A percentile compares a stretch with the other conserved stretches of the same genome.
Evolutionary conservation across 1,140 invertebrate genomes (phyloP).

Genomic region (Drosophila pandora): DNA sequence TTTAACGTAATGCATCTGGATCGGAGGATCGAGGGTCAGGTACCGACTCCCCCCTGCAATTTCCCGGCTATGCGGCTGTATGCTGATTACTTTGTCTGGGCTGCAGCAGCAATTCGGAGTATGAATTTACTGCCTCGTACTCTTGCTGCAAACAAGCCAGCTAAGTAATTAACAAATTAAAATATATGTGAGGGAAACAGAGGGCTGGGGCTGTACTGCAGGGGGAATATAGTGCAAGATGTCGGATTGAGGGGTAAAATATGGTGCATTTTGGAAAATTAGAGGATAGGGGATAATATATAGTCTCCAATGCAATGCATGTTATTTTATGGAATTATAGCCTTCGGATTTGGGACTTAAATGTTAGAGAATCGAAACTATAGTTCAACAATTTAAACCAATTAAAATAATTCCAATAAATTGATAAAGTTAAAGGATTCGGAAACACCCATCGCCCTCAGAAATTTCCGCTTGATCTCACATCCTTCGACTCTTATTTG

Average conservation of each 20-base stretch:
- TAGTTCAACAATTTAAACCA: background rate
- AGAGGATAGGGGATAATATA: background rate
- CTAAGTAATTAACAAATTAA: constrained; percentile 81
- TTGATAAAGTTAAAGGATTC: constrained; percentile 3
- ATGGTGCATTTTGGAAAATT: constrained; percentile 13
- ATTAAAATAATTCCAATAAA: constrained; percentile 5
- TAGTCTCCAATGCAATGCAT: background rate
- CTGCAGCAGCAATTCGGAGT: constrained; percentile 49
- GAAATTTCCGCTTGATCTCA: constrained; percentile 6
- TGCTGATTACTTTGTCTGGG: constrained; percentile 65
- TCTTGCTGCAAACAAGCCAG: constrained; percentile 36
- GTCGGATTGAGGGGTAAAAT: background rate
- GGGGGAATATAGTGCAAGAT: background rate
- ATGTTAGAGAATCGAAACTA: background rate
- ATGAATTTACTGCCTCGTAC: constrained; percentile 58
- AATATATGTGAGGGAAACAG: constrained; percentile 51
- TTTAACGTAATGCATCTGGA: constrained; percentile 42
- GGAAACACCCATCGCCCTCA: background rate
- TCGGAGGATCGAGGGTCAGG: constrained; percentile 1
- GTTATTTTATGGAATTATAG: background rate
- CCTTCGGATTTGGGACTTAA: background rate
- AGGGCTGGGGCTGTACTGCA: background rate
- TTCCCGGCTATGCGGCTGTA: constrained; percentile 24
- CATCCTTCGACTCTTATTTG: background rate
- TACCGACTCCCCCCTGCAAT: background rate